Evolutionary conservation across 2,888 invertebrate genomes (phyloP).

Genomic region (Lithosia quadra): DNA sequence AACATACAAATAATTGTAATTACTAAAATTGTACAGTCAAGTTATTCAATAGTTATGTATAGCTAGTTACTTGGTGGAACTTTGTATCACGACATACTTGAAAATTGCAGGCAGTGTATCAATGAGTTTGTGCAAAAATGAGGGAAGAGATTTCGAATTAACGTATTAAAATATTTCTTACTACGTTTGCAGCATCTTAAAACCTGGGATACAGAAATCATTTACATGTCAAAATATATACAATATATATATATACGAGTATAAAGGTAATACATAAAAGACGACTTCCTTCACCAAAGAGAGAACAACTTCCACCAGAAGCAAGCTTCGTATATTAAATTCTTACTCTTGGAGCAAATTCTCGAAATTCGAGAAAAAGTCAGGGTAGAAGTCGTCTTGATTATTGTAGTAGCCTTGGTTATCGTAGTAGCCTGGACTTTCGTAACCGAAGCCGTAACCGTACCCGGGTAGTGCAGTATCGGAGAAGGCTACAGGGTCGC

Average conservation of each 20-base stretch:
- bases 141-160: not conserved
- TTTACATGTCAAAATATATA: not conserved
- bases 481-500: constrained; percentile 47
- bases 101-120: not conserved
- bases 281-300: constrained; percentile 36
- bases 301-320: constrained; percentile 69
- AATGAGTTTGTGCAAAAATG: constrained; percentile 2
- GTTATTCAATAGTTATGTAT: not conserved
- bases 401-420: constrained; percentile 38
- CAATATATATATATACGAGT: not conserved
- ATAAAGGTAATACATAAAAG: constrained; percentile 11
- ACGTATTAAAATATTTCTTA: not conserved
- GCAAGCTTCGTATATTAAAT: constrained; percentile 54
- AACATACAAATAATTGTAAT: constrained; percentile 35
- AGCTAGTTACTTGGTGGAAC: not conserved
- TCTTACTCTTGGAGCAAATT: constrained; percentile 78
- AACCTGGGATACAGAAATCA: not conserved
- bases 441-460: constrained; percentile 25
- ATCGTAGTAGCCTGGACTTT: constrained; percentile 39
- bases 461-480: constrained; percentile 47
- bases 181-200: constrained; percentile 8
- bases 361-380: constrained; percentile 73
- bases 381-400: constrained; percentile 66
- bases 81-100: not conserved
- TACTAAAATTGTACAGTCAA: constrained; percentile 13